These are phyloP conservation scores for Teleogryllus oceanicus DNA, from an alignment of 2,888 invertebrate genomes.

Conservation along the genomic window DNA sequence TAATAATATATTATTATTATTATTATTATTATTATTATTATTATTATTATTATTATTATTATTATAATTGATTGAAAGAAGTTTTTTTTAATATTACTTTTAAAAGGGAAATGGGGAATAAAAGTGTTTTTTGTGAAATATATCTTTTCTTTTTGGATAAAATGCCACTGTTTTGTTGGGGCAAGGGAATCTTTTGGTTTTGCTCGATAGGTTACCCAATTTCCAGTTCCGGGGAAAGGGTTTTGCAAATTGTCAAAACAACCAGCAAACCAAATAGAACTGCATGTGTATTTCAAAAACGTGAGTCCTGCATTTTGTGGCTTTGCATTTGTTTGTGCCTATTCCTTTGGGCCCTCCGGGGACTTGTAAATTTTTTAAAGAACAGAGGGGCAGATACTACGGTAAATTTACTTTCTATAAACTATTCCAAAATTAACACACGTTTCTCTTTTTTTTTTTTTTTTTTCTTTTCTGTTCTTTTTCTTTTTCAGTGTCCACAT, in stretches of 20 bases:
- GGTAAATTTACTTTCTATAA: not conserved
- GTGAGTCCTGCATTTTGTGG: constrained; percentile 44
- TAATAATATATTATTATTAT: too few species aligned
- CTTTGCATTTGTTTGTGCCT: constrained; percentile 42
- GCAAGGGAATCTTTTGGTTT: constrained; percentile 50
- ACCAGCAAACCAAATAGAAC: constrained; percentile 48
- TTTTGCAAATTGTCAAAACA: constrained; percentile 45
- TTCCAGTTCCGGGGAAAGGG: constrained; percentile 46
- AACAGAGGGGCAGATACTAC: constrained; percentile 38
- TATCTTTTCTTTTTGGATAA: too few species aligned
- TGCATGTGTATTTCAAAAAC: constrained; percentile 49
- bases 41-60: too few species aligned
- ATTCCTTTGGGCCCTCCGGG: constrained; percentile 40
- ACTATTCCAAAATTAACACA: not conserved
- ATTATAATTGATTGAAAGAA: too few species aligned
- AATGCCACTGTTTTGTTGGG: constrained; percentile 36
- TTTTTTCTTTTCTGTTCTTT: too few species aligned
- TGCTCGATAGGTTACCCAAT: constrained; percentile 50
- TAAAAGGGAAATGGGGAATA: too few species aligned
- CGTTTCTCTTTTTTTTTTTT: not conserved
- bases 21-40: too few species aligned
- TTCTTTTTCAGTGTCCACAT: not conserved
- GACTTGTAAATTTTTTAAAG: constrained; percentile 44
- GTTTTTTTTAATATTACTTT: too few species aligned
- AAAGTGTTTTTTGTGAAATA: too few species aligned